phyloP scores from a whole-genome alignment of 2,113 vertebrate species.

The Toxostoma redivivum region DNA sequence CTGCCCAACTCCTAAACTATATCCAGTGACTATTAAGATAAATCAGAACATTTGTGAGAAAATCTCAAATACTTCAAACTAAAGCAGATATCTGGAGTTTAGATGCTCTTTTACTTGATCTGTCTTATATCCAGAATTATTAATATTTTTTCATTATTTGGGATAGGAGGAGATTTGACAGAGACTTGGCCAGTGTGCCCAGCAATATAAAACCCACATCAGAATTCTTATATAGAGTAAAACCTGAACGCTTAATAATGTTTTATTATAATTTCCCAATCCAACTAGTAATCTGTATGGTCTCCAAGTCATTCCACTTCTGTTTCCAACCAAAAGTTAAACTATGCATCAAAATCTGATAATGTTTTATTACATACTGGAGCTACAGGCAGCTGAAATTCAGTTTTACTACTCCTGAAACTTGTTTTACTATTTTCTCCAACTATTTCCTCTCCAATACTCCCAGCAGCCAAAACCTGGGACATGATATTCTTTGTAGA shows the following conservation, averaged over 20 bases:
- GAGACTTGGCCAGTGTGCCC: background rate
- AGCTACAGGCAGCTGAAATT: background rate
- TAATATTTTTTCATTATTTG: background rate
- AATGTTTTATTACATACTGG: background rate
- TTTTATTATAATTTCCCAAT: background rate
- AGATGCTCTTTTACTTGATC: background rate
- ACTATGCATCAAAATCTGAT: background rate
- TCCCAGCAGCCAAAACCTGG: background rate
- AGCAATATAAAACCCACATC: background rate
- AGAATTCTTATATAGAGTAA: background rate
- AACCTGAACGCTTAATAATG: background rate
- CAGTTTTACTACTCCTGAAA: background rate
- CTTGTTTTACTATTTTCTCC: background rate
- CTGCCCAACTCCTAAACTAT: background rate
- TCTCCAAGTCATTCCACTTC: background rate
- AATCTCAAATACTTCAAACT: background rate
- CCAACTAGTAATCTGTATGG: background rate
- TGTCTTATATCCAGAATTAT: background rate
- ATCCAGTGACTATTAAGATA: background rate
- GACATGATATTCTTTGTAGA: background rate
- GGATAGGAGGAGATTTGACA: background rate
- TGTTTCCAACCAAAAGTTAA: background rate
- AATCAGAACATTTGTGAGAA: background rate
- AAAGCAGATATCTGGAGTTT: background rate
- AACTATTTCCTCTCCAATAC: background rate